Percentiles rank a stretch among this genome's conserved stretches.
These are phyloP conservation scores for Pseudachorutes palmiensis DNA, from an alignment of 1,140 invertebrate genomes.

Conservation along the genomic window DNA sequence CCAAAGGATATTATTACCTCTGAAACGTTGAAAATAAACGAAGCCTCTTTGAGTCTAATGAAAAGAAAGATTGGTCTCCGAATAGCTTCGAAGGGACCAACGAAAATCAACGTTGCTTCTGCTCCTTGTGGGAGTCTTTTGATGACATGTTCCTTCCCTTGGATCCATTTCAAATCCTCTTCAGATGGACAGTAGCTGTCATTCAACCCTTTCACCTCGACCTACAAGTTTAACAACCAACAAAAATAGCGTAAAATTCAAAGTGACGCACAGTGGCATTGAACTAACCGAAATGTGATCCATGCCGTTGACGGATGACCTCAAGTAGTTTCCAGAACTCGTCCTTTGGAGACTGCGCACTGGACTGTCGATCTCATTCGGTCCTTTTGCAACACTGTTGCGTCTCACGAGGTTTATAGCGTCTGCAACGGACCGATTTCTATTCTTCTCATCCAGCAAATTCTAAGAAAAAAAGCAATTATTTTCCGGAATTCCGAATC, in stretches of 20 bases:
- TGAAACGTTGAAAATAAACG: slow-evolving; percentile 75
- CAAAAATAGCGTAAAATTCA: neutral
- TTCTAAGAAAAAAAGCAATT: slow-evolving; percentile 25
- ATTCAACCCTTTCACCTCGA: slow-evolving; percentile 11
- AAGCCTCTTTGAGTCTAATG: slow-evolving; percentile 77
- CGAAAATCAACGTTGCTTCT: slow-evolving; percentile 77
- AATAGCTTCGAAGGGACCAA: slow-evolving; percentile 81
- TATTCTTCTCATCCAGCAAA: slow-evolving; percentile 32
- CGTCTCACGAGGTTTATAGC: slow-evolving; percentile 26
- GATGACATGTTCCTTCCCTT: slow-evolving; percentile 20
- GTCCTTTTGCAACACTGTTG: slow-evolving; percentile 28
- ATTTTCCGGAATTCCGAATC: neutral
- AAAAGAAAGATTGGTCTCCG: slow-evolving; percentile 86
- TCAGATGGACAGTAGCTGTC: slow-evolving; percentile 26
- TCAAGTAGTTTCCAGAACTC: slow-evolving; percentile 31
- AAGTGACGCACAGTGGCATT: neutral
- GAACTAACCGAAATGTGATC: neutral
- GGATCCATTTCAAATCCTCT: slow-evolving; percentile 31
- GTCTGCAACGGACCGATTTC: slow-evolving; percentile 5
- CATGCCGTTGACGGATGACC: slow-evolving; percentile 8
- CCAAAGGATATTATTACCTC: slow-evolving; percentile 49
- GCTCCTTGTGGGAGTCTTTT: slow-evolving; percentile 62
- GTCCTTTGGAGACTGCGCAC: slow-evolving; percentile 24
- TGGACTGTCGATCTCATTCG: slow-evolving; percentile 16
- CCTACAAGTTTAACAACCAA: slow-evolving; percentile 8